Conservation (phyloP, 2,797 vertebrate genomes). For the Microctenopoma stevenorrisi region DNA sequence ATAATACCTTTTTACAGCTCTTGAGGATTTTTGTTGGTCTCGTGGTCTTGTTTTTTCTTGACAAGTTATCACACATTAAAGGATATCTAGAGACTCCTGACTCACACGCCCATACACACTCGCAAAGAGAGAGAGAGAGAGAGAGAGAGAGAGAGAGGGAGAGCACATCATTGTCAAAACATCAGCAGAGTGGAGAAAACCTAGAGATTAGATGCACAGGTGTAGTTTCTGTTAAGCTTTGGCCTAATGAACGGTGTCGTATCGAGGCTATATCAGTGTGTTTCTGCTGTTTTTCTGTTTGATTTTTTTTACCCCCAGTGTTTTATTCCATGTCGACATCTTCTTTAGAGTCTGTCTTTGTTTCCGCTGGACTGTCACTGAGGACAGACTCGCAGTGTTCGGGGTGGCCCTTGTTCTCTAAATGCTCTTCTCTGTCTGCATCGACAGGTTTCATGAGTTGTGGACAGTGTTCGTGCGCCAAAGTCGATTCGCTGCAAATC, state of each 20-base stretch:
- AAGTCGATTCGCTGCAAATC: slow-evolving; percentile 75
- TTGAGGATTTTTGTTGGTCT: slow-evolving; percentile 88
- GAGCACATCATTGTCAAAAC: slow-evolving; percentile 62
- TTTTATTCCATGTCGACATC: slow-evolving; percentile 89
- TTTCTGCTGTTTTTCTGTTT: slow-evolving; percentile 21
- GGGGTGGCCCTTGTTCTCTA: slow-evolving; percentile 78
- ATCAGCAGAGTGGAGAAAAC: slow-evolving; percentile 61
- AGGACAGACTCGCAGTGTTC: slow-evolving; percentile 74
- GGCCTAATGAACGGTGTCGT: slow-evolving; percentile 75
- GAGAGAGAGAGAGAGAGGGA: slow-evolving; percentile 36
- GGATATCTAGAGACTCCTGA: slow-evolving; percentile 71
- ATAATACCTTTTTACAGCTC: slow-evolving; percentile 97
- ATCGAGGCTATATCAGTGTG: slow-evolving; percentile 58
- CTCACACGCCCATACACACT: slow-evolving; percentile 48
- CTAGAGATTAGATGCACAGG: slow-evolving; percentile 61
- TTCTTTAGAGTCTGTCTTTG: slow-evolving; percentile 87
- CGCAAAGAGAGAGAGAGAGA: slow-evolving; percentile 24
- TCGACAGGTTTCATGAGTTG: slow-evolving; percentile 72
- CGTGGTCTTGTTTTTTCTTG: slow-evolving; percentile 76
- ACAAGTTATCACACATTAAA: slow-evolving; percentile 76
- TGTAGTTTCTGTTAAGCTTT: slow-evolving; percentile 80
- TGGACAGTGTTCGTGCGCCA: slow-evolving; percentile 72
- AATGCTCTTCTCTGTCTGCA: slow-evolving; percentile 82
- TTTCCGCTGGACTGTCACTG: slow-evolving; percentile 77
- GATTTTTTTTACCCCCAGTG: slow-evolving; percentile 48